Evolutionary conservation across 2,888 invertebrate genomes (phyloP).

Genomic region (Siphonodentalium dalli): DNA sequence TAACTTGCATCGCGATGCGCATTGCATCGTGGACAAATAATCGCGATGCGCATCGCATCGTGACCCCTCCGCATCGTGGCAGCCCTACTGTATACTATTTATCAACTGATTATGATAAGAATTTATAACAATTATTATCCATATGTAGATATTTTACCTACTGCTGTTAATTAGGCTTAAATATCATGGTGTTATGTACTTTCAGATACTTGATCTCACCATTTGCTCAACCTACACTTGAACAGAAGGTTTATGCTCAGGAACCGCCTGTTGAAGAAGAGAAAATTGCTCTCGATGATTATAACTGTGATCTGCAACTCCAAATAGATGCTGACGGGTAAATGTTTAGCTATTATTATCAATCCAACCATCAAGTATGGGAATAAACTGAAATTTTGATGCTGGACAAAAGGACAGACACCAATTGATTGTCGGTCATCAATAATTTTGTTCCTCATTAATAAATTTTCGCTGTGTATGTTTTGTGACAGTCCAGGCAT

Average conservation of each 20-base stretch:
- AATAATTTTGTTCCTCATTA: not conserved
- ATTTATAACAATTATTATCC: too few species aligned
- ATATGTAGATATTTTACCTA: too few species aligned
- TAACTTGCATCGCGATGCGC: too few species aligned
- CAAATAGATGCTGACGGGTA: constrained; percentile 57
- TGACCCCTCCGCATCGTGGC: too few species aligned
- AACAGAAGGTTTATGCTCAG: constrained; percentile 24
- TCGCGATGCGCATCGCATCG: too few species aligned
- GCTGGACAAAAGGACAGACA: too few species aligned
- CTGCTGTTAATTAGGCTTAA: too few species aligned
- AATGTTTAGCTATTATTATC: constrained; percentile 9
- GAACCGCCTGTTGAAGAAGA: constrained; percentile 33
- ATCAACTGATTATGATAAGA: too few species aligned
- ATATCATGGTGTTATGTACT: too few species aligned
- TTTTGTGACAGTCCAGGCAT: not conserved
- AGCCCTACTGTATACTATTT: too few species aligned
- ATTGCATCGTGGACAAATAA: too few species aligned
- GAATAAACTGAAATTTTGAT: not conserved
- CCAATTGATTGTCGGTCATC: not conserved
- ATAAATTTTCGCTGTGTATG: not conserved
- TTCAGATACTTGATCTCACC: not conserved
- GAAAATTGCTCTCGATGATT: constrained; percentile 51
- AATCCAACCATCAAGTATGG: not conserved
- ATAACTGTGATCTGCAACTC: constrained; percentile 60
- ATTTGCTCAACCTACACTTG: not conserved